These are phyloP conservation scores for Poecilus cupreus DNA, from an alignment of 2,888 invertebrate species.

Conservation along the genomic window DNA sequence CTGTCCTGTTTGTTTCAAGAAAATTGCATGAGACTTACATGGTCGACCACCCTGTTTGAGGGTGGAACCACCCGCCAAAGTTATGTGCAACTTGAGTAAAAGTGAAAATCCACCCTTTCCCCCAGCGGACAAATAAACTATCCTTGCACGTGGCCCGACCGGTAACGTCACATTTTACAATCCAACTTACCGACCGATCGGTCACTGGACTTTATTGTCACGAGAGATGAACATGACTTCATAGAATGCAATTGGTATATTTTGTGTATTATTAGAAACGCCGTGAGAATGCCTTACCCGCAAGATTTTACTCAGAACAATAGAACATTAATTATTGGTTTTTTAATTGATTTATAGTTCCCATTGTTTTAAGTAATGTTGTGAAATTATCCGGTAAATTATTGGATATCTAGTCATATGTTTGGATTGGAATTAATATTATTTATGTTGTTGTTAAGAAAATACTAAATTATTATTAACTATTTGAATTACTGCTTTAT, in stretches of 20 bases:
- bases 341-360: slow-evolving; percentile 32
- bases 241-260: neutral
- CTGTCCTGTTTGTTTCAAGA: slow-evolving; percentile 13
- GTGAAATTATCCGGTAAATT: slow-evolving; percentile 21
- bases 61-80: slow-evolving; percentile 3
- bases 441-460: neutral
- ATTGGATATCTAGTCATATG: slow-evolving; percentile 3
- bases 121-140: slow-evolving; percentile 49
- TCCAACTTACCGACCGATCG: slow-evolving; percentile 18
- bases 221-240: neutral
- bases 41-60: neutral
- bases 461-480: slow-evolving; percentile 2
- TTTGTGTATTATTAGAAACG: neutral
- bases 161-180: slow-evolving; percentile 34
- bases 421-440: neutral
- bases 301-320: slow-evolving; percentile 13
- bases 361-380: slow-evolving; percentile 41
- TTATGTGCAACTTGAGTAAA: slow-evolving; percentile 48
- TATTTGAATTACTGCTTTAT: neutral
- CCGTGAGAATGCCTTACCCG: neutral
- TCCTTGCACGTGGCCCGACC: slow-evolving; percentile 42
- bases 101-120: slow-evolving; percentile 26
- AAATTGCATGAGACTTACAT: slow-evolving; percentile 1
- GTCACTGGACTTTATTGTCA: slow-evolving; percentile 19
- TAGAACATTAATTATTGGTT: slow-evolving; percentile 49